Evolutionary conservation across 2,797 vertebrate species (phyloP).

Genomic region (Chiropotes sagulatus): DNA sequence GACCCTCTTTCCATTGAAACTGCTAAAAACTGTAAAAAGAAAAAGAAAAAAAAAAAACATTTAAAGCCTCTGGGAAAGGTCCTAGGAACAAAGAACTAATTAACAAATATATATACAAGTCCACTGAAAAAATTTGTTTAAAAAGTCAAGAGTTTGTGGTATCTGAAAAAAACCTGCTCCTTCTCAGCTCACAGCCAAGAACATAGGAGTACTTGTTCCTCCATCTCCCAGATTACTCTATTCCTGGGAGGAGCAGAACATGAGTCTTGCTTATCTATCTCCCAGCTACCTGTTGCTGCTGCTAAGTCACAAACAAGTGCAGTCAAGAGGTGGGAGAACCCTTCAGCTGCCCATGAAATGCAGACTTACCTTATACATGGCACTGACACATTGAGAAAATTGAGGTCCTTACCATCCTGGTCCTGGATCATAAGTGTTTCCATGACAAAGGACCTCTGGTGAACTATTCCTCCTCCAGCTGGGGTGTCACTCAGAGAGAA

Average conservation of each 20-base stretch:
- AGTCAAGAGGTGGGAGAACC: neutral
- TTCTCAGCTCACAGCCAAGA: neutral
- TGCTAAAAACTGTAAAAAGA: neutral
- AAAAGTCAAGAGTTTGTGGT: neutral
- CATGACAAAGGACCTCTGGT: neutral
- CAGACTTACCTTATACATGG: neutral
- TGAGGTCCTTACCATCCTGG: fast-evolving
- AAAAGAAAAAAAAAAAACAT: neutral
- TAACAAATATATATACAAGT: neutral
- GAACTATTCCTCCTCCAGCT: neutral
- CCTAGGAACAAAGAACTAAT: neutral
- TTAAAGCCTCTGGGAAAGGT: neutral
- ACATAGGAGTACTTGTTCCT: neutral
- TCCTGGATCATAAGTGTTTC: neutral
- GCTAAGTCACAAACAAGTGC: neutral
- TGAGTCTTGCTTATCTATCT: fast-evolving
- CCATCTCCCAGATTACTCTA: neutral
- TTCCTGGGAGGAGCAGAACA: neutral
- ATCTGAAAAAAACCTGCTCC: neutral
- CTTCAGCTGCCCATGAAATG: neutral
- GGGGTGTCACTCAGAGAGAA: neutral
- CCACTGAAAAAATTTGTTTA: neutral
- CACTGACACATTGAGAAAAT: neutral
- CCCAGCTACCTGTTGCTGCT: neutral
- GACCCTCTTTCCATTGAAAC: neutral